Evolutionary conservation across 2,888 invertebrate species (phyloP), one percentile per base, ranked within the genome.

Genomic region (Calameuta idolon): DNA sequence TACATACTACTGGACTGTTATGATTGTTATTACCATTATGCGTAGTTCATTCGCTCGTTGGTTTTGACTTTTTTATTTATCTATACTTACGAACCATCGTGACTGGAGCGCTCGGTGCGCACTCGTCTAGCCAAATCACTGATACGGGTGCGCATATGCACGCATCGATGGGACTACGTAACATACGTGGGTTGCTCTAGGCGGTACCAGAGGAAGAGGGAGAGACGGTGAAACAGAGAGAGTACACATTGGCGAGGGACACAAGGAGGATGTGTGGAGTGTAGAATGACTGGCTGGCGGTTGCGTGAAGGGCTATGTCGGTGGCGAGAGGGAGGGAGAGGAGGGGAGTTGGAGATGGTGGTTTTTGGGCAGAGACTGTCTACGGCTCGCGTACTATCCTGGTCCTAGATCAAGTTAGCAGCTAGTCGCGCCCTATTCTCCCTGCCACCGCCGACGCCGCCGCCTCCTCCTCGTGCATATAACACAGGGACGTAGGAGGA

Each of bases 331-430:
- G 23, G 55, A 23, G 9, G 12, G 55, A 2, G 55, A 23, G 55
- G 23, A 23, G 5, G 55, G 23, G 55, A 55, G 1, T 23, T 0
- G 15, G 55, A 55, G 23, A 55, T 55, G 9, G 23, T 55, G 55
- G 55, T 55, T 55, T 55, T 55, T 55, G 55, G 55, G 55, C 55
- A 55, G 55, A 77, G 78, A 75, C 78, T 37, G 78, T 76, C 76
- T 76, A 78, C 73, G 78, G 78, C 78, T 78, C 76, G 78, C 78
- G 76, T 68, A 73, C 78, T 31, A 75, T 76, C 75, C 78, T 78
- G 76, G 78, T 76, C 78, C 78, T 78, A 78, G 78, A 78, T 78
- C 78, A 78, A 78, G 78, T 78, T 78, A 76, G 78, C 78, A 76
- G 78, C 75, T 69, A 78, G 78, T 78, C 78, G 76, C 78, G 78